Evolutionary conservation across 1,140 invertebrate species (phyloP).

Genomic region (Nasonia vitripennis): DNA sequence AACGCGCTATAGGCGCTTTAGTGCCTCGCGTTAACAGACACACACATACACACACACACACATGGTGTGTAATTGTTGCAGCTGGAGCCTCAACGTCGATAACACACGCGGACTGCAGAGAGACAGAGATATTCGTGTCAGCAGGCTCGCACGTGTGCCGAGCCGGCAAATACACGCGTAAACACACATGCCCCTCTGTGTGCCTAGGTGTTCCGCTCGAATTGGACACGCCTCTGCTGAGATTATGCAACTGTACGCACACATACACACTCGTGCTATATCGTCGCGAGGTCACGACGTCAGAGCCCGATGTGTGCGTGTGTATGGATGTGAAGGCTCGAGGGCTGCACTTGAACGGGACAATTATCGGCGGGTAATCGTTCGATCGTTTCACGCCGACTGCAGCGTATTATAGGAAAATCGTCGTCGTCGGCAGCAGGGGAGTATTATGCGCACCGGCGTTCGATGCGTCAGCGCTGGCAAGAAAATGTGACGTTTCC

Average conservation of each 20-base stretch:
- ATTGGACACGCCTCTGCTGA: neutral
- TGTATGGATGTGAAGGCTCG: neutral
- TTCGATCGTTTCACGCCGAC: neutral
- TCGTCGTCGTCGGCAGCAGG: too few species aligned
- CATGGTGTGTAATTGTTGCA: neutral
- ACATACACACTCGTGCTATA: neutral
- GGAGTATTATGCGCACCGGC: neutral
- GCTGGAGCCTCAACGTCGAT: neutral
- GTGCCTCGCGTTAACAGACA: neutral
- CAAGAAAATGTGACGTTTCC: neutral
- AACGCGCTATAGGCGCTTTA: conserved; percentile 1
- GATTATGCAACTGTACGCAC: neutral
- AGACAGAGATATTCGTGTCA: neutral
- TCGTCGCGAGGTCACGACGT: neutral
- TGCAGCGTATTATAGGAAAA: neutral
- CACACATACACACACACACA: neutral
- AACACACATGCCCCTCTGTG: neutral
- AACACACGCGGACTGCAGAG: conserved; percentile 2
- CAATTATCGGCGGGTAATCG: conserved; percentile 24
- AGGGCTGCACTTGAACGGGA: neutral
- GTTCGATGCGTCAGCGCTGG: neutral
- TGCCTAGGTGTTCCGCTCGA: neutral
- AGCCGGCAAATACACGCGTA: neutral
- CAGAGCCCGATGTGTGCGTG: neutral
- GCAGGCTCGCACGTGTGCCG: too few species aligned